These are phyloP conservation scores for Philereme vetulata DNA, from an alignment of 2,888 invertebrate species.

Conservation along the genomic window DNA sequence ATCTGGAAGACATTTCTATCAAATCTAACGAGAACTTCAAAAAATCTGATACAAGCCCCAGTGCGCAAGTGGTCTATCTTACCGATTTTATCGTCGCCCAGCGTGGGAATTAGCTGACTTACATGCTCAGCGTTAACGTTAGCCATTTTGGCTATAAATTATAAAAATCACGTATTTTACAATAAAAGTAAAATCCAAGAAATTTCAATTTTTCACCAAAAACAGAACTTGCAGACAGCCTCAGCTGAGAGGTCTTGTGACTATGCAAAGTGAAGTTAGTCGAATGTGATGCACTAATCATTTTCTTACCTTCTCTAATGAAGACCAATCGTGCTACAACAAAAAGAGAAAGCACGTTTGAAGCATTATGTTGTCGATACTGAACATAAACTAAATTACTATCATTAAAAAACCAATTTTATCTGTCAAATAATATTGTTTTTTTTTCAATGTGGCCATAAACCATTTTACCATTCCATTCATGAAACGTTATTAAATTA, in stretches of 20 bases:
- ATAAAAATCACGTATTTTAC: slow-evolving; percentile 46
- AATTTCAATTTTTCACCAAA: slow-evolving; percentile 55
- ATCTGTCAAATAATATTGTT: slow-evolving; percentile 7
- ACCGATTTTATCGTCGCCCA: slow-evolving; percentile 95
- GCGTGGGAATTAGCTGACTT: slow-evolving; percentile 86
- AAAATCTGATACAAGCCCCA: not conserved
- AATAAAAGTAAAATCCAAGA: slow-evolving; percentile 49
- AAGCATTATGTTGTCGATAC: slow-evolving; percentile 54
- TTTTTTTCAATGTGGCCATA: not conserved
- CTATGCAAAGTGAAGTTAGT: slow-evolving; percentile 68
- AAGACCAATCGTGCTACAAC: slow-evolving; percentile 60
- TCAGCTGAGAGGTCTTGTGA: slow-evolving; percentile 85
- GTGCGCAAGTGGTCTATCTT: slow-evolving; percentile 58
- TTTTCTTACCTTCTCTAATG: slow-evolving; percentile 75
- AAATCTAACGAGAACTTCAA: slow-evolving; percentile 2
- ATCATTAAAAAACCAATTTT: slow-evolving; percentile 27
- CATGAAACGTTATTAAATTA: too few species aligned
- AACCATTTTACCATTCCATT: too few species aligned
- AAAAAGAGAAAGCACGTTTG: slow-evolving; percentile 61
- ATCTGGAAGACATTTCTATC: slow-evolving; percentile 83
- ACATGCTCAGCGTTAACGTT: slow-evolving; percentile 85
- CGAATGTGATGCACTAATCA: slow-evolving; percentile 40
- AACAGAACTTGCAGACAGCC: slow-evolving; percentile 61
- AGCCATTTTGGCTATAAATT: slow-evolving; percentile 77
- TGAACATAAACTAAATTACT: slow-evolving; percentile 39